Conservation (phyloP, 2,888 invertebrate genomes). For the Eupithecia inturbata region DNA sequence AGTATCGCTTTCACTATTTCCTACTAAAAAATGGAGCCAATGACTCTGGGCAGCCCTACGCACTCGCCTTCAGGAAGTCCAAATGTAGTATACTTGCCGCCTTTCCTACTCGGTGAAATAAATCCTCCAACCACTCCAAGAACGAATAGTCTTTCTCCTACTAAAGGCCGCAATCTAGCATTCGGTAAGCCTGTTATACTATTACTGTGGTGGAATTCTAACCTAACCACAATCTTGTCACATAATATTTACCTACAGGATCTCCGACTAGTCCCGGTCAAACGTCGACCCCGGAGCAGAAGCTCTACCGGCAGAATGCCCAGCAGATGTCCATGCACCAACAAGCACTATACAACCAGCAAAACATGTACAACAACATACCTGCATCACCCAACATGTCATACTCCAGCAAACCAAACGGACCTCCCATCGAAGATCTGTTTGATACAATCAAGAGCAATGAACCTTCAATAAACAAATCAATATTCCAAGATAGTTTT, state of each 20-base stretch:
- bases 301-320: conserved; percentile 74
- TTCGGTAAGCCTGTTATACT: conserved; percentile 76
- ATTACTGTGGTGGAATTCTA: background rate
- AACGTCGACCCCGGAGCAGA: conserved; percentile 77
- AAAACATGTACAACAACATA: conserved; percentile 61
- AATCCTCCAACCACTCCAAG: conserved; percentile 83
- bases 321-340: conserved; percentile 72
- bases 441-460: conserved; percentile 86
- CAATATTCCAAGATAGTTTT: conserved; percentile 75
- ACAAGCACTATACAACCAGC: conserved; percentile 77
- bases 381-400: conserved; percentile 66
- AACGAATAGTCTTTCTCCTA: conserved; percentile 85
- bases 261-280: conserved; percentile 78
- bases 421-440: conserved; percentile 88
- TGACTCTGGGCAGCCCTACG: conserved; percentile 91
- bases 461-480: conserved; percentile 71
- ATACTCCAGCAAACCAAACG: conserved; percentile 83
- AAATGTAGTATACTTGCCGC: conserved; percentile 89
- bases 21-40: conserved; percentile 89
- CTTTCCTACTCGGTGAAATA: conserved; percentile 90
- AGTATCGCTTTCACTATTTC: background rate
- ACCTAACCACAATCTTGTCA: conserved; percentile 6
- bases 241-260: conserved; percentile 54
- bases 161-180: conserved; percentile 81
- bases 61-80: conserved; percentile 88